These are phyloP conservation scores for Drosophila ezoana DNA, from an alignment of 2,888 invertebrate species.

Conservation along the genomic window DNA sequence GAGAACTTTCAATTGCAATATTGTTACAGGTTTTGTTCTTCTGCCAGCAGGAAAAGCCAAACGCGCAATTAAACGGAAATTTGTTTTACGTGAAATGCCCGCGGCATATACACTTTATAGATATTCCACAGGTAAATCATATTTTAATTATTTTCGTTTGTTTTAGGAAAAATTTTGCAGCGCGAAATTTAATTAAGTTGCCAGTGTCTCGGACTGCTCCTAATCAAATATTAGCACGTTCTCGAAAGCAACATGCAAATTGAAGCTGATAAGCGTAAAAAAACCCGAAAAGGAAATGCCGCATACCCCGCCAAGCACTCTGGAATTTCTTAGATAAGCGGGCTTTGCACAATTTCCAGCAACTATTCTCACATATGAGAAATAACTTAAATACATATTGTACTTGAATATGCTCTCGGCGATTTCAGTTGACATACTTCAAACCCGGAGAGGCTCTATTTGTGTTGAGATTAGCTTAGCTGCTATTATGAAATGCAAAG, in stretches of 20 bases:
- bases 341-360: slow-evolving; percentile 24
- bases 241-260: slow-evolving; percentile 44
- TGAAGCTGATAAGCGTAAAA: slow-evolving; percentile 41
- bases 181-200: slow-evolving; percentile 39
- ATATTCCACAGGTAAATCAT: slow-evolving; percentile 7
- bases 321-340: slow-evolving; percentile 41
- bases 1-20: not conserved
- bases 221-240: slow-evolving; percentile 50
- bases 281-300: slow-evolving; percentile 33
- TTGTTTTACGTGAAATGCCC: slow-evolving; percentile 3
- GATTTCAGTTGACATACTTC: slow-evolving; percentile 34
- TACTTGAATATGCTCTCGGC: slow-evolving; percentile 5
- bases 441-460: slow-evolving; percentile 18
- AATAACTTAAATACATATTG: slow-evolving; percentile 16
- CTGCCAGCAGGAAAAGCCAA: slow-evolving; percentile 8
- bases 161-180: slow-evolving; percentile 2
- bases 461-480: slow-evolving; percentile 18
- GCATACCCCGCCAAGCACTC: slow-evolving; percentile 1
- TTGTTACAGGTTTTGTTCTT: not conserved
- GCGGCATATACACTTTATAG: not conserved
- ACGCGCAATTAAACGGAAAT: slow-evolving; percentile 43
- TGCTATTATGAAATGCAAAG: slow-evolving; percentile 16
- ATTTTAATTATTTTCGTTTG: not conserved
- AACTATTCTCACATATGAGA: slow-evolving; percentile 5
- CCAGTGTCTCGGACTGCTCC: slow-evolving; percentile 10